A percentile compares a stretch with the other conserved stretches of the same genome.
Evolutionary conservation across 2,797 vertebrate genomes (phyloP).

Genomic region (Pelochelys cantorii): DNA sequence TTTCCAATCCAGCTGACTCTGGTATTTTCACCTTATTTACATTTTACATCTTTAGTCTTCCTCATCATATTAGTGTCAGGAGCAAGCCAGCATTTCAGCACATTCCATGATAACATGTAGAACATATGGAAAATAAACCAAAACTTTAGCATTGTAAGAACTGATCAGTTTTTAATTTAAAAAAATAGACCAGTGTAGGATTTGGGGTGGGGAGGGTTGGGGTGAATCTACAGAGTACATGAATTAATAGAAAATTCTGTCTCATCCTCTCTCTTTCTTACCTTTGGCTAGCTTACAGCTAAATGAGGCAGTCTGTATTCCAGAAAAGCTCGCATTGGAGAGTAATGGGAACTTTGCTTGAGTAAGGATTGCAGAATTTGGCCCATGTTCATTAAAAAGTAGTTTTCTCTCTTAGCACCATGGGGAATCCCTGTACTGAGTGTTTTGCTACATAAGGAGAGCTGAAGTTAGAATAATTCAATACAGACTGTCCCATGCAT

Average conservation of each 20-base stretch:
- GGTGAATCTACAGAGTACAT: background rate
- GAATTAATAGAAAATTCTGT: background rate
- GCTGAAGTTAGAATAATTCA: background rate
- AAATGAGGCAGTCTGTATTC: background rate
- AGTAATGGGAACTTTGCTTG: background rate
- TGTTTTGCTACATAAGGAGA: background rate
- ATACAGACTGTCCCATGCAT: fast-evolving
- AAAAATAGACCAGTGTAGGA: background rate
- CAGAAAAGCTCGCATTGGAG: background rate
- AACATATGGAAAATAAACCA: background rate
- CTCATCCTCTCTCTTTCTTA: background rate
- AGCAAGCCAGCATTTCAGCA: fast-evolving
- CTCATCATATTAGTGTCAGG: background rate
- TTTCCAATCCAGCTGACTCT: background rate
- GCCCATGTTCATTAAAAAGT: background rate
- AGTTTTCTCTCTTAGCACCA: background rate
- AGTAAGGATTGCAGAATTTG: slow-evolving; percentile 2
- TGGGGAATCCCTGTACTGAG: background rate
- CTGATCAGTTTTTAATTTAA: background rate
- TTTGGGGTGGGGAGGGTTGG: fast-evolving
- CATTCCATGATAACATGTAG: fast-evolving
- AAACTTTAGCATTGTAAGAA: background rate
- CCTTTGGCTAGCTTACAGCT: background rate
- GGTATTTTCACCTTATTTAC: background rate
- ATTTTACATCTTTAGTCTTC: background rate